Evolutionary conservation across 2,797 vertebrate species (phyloP), one percentile per base, ranked within the genome.

Genomic region (Thaleichthys pacificus): DNA sequence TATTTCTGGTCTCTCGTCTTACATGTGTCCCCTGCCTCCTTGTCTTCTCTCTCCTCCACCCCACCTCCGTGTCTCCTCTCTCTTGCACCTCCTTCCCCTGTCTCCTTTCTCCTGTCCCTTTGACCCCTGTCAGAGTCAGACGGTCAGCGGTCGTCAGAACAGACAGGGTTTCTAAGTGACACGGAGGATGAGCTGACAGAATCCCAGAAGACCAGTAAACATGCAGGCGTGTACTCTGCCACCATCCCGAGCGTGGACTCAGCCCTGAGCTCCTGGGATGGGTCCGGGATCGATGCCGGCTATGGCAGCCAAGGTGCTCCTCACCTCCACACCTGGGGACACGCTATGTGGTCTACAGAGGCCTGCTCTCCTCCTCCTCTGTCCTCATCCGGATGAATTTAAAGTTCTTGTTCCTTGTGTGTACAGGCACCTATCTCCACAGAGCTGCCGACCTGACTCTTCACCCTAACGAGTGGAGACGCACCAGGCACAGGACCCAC

Each of bases 241-340:
- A 92, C 95, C 2, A 91, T 97, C 69, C 95, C 95, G 54, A 98
- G 97, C 0, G 88, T 97, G 82, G 98, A 99, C 87, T 98, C 96
- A 0, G 96, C 97, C 9, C 90, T 98, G 92, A 97, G 97, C 80
- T 98, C 97, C 22, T 99, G 98, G 97, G 96, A 97, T 61, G 93
- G 97, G 80, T 96, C 95, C 0, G 96, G 93, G 69, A 93, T 96
- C 1, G 97, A 99, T 4, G 89, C 93, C 0, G 94, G 94, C 30
- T 98, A 96, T 74, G 90, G 94, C 76, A 96, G 93, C 82, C 94
- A 96, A 93, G 96, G 97, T 99, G 85, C 90, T 24, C n/a, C 51
- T 65, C 6, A 8, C 9, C 8, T 42, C 19, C 51, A 54, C 42
- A 21, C 17, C 30, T 2, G 28, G 11, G 0, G 26, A 22, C 17